Evolutionary conservation across 2,888 invertebrate species (phyloP), one percentile per base, ranked within the genome.

Genomic region (Drosophila mulleri): DNA sequence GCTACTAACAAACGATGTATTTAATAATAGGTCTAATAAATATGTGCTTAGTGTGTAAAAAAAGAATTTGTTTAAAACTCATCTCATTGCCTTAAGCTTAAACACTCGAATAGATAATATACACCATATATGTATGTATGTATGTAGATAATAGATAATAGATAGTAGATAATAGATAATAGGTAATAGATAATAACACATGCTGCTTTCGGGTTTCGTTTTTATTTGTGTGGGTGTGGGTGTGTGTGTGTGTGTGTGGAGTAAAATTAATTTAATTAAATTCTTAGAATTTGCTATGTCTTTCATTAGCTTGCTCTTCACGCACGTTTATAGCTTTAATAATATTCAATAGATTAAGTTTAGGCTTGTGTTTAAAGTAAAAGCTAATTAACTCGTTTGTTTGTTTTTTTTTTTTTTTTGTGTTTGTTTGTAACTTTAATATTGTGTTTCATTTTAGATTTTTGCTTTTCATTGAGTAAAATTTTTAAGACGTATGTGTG

Each of bases 261-360:
- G 67, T 74, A 54, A 57, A 69, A 67, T 54, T 85, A 83, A 77
- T 68, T 82, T 83, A 89, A 77, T 74, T 78, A 89, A 89, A 88
- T 89, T 87, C 89, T 90, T 87, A 87, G 83, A 82, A 82, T 83
- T 80, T 80, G 64, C 89, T 91, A 90, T 90, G 90, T 90, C 90
- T 90, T 91, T 85, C 65, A 74, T 90, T 83, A 78, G 87, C 83
- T 88, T 89, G 87, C 75, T 78, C 74, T 70, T 83, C 74, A 72
- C 82, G 76, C 73, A 77, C 77, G 67, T 80, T 64, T 69, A 65
- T 65, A 72, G 57, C 47, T 32, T 20, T 70, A 58, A 53, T 71
- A 53, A 53, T 64, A 44, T 41, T 60, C 54, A 62, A 73, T 78
- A 48, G 20, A 60, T 75, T 88, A 60, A 66, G 68, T 76, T 65